Percentiles rank a stretch among this genome's conserved stretches.
phyloP scores from a whole-genome alignment of 2,113 vertebrate genomes.

The Halichoeres trimaculatus region DNA sequence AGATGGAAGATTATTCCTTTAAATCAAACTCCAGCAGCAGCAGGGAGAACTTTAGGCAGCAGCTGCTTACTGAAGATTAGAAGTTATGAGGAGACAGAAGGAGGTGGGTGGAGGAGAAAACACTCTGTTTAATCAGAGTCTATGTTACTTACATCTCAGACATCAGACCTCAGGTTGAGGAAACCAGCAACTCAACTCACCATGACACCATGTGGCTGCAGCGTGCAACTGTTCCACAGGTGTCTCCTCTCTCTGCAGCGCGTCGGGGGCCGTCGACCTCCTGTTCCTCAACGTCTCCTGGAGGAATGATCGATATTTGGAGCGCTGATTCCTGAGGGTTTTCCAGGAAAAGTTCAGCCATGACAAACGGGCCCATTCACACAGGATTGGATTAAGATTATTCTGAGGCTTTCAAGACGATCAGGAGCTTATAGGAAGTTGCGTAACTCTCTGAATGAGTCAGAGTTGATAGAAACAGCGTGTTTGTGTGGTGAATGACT shows the following conservation, averaged over 20 bases:
- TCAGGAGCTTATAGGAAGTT: slow-evolving; percentile 18
- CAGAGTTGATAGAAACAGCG: slow-evolving; percentile 27
- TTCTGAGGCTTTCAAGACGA: background rate
- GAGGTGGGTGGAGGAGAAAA: background rate
- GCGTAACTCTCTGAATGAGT: slow-evolving; percentile 30
- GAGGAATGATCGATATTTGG: background rate
- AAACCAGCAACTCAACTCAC: slow-evolving; percentile 46
- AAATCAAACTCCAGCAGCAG: background rate
- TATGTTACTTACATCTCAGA: background rate
- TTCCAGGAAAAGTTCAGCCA: background rate
- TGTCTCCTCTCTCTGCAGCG: slow-evolving; percentile 6
- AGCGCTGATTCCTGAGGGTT: background rate
- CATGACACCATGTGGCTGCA: slow-evolving; percentile 69
- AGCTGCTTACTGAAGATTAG: background rate
- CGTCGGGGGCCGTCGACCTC: background rate
- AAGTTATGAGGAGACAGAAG: background rate
- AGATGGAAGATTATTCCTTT: background rate
- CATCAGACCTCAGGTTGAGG: background rate
- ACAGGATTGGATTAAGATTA: slow-evolving; percentile 12
- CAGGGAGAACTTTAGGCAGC: background rate
- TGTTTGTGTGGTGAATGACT: background rate
- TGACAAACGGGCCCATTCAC: slow-evolving; percentile 14
- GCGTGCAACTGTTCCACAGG: slow-evolving; percentile 39
- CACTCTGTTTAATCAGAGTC: background rate
- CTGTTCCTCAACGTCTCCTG: background rate